Evolutionary conservation across 2,797 vertebrate genomes (phyloP).

Genomic region (Sebastes jordani): DNA sequence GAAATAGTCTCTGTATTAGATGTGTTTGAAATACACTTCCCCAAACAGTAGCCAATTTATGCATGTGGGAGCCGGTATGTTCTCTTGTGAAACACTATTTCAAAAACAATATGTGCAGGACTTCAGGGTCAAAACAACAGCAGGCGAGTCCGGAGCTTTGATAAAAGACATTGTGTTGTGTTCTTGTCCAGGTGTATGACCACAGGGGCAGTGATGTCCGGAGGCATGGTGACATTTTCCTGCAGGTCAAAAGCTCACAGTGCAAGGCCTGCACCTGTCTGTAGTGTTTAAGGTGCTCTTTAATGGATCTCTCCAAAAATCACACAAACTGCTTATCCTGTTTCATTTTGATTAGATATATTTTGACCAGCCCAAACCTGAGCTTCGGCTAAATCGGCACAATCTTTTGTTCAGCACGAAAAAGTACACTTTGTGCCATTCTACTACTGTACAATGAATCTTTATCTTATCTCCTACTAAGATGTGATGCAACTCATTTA

Average conservation of each 20-base stretch:
- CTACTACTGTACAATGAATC: not conserved
- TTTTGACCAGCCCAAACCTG: not conserved
- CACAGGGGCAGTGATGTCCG: not conserved
- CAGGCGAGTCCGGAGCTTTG: not conserved
- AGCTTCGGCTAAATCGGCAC: not conserved
- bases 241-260: constrained; percentile 1
- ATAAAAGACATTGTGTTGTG: constrained; percentile 10
- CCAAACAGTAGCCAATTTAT: not conserved
- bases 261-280: not conserved
- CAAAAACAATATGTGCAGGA: not conserved
- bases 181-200: not conserved
- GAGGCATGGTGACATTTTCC: constrained; percentile 16
- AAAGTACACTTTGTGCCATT: not conserved
- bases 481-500: not conserved
- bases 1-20: not conserved
- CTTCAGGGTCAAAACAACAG: not conserved
- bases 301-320: not conserved
- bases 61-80: not conserved
- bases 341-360: not conserved
- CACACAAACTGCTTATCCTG: not conserved
- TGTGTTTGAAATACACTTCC: not conserved
- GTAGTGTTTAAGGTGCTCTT: not conserved
- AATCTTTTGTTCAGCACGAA: not conserved
- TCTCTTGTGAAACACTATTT: not conserved
- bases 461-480: not conserved